These are phyloP conservation scores for Entosphenus tridentatus DNA, from an alignment of 2,113 vertebrate species.

Conservation along the genomic window DNA sequence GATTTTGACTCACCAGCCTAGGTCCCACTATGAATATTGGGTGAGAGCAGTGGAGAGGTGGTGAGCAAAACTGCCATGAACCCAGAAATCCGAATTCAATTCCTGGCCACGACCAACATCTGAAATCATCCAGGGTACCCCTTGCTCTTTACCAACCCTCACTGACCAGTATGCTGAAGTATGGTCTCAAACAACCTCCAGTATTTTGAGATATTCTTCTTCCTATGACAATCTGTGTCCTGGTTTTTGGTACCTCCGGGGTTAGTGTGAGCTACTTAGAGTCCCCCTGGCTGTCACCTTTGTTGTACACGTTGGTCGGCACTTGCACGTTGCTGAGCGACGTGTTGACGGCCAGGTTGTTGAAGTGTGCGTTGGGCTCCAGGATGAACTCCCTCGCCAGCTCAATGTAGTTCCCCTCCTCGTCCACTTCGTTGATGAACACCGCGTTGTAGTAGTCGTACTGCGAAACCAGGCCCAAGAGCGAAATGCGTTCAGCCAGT, in stretches of 20 bases:
- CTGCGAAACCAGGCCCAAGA: conserved; percentile 18
- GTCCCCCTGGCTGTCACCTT: conserved; percentile 26
- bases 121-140: too few species aligned
- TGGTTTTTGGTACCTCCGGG: neutral
- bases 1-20: too few species aligned
- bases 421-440: conserved; percentile 50
- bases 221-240: neutral
- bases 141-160: too few species aligned
- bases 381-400: conserved; percentile 58
- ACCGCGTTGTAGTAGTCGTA: conserved; percentile 75
- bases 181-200: too few species aligned
- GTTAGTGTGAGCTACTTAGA: too few species aligned
- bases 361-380: conserved; percentile 65
- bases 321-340: conserved; percentile 63
- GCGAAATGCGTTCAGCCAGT: neutral
- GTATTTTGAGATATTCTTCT: neutral
- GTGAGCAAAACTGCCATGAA: too few species aligned
- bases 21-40: too few species aligned
- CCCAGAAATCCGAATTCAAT: too few species aligned
- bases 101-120: too few species aligned
- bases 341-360: conserved; percentile 50
- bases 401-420: conserved; percentile 37
- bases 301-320: conserved; percentile 84
- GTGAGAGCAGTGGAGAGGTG: too few species aligned
- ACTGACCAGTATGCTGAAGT: too few species aligned